Percentiles rank a stretch among this genome's conserved stretches.
Conservation (phyloP, 2,113 vertebrate species). For the Otocyon megalotis region DNA sequence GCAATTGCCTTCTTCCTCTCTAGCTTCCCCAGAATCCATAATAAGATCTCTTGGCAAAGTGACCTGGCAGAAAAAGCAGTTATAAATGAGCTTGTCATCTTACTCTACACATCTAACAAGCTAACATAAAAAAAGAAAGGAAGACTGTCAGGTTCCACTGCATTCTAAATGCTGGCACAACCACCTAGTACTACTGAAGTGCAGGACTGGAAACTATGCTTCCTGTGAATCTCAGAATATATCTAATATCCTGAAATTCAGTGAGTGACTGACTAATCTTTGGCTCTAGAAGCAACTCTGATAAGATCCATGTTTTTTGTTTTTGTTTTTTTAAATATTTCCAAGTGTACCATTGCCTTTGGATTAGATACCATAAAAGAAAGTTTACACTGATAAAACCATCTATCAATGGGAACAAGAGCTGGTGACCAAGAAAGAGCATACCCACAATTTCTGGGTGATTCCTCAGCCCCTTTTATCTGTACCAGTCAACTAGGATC, state of each 20-base stretch:
- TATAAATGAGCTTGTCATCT: constrained; percentile 61
- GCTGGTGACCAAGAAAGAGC: constrained; percentile 22
- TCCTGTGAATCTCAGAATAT: constrained; percentile 36
- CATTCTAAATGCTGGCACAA: constrained; percentile 31
- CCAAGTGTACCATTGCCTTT: neutral
- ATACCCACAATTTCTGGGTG: neutral
- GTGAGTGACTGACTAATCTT: constrained; percentile 15
- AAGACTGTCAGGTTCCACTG: constrained; percentile 46
- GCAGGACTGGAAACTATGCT: fast-evolving
- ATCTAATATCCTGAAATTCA: constrained; percentile 49
- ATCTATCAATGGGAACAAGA: neutral
- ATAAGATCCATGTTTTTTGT: neutral
- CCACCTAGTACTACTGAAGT: neutral
- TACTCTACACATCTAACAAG: constrained; percentile 43
- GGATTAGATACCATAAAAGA: neutral
- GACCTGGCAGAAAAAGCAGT: constrained; percentile 86
- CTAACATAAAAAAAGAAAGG: constrained; percentile 42
- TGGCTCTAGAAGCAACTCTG: constrained; percentile 43
- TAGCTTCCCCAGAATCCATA: constrained; percentile 92
- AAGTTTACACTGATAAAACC: neutral
- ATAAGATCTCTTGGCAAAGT: constrained; percentile 93
- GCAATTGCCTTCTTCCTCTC: constrained; percentile 85
- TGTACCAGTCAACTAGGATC: neutral
- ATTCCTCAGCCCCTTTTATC: neutral
- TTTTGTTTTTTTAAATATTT: neutral